These are phyloP conservation scores for Rhyzopertha dominica DNA, from an alignment of 1,140 invertebrate species.

Conservation along the genomic window DNA sequence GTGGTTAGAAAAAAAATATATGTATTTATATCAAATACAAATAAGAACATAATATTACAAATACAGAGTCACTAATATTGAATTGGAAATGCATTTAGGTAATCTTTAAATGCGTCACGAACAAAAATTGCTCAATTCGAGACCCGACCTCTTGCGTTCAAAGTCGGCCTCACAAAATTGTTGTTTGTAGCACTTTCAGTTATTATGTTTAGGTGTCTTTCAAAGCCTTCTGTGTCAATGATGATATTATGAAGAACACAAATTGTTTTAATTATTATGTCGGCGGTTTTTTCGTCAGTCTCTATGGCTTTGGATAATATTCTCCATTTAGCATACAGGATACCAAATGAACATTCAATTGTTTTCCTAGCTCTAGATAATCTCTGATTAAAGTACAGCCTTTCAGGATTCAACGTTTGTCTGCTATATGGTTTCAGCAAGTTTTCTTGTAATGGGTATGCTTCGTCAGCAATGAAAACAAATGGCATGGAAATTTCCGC, in stretches of 20 bases:
- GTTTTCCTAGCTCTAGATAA: constrained; percentile 21
- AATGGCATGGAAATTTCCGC: constrained; percentile 17
- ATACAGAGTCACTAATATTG: too few relatives aligned
- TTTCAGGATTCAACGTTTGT: constrained; percentile 7
- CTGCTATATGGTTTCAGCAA: constrained; percentile 19
- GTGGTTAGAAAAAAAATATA: too few relatives aligned
- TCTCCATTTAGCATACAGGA: constrained; percentile 44
- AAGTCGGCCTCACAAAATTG: too few relatives aligned
- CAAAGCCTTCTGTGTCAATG: constrained; percentile 23
- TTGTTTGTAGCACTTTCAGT: too few relatives aligned
- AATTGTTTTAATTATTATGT: constrained; percentile 34
- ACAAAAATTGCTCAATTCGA: too few relatives aligned
- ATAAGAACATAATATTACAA: too few relatives aligned
- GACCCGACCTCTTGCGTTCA: too few relatives aligned
- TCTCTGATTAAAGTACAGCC: constrained; percentile 21
- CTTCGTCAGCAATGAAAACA: constrained; percentile 21
- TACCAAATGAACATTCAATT: constrained; percentile 33
- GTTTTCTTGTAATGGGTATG: constrained; percentile 20
- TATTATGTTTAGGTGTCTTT: constrained; percentile 17
- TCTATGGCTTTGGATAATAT: constrained; percentile 38
- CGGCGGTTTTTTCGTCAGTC: constrained; percentile 27
- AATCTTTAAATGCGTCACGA: too few relatives aligned
- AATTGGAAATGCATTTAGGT: too few relatives aligned
- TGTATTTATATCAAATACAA: too few relatives aligned
- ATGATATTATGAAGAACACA: constrained; percentile 26